These are phyloP conservation scores for Xenopus laevis DNA, from an alignment of 2,113 vertebrate species.

Conservation along the genomic window DNA sequence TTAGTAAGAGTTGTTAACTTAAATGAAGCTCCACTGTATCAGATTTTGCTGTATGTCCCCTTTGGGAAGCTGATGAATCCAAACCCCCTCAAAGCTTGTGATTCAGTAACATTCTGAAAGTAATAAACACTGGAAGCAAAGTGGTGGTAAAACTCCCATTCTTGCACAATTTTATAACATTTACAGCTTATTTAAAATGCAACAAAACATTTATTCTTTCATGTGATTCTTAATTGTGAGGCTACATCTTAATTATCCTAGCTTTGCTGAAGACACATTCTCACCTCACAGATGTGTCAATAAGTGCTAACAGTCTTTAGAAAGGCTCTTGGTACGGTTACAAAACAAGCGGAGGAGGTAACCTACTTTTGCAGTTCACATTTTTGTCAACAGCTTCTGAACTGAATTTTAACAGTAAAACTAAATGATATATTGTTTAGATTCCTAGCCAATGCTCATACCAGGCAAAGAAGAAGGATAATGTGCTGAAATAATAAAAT, in stretches of 20 bases:
- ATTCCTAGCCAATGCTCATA: too few species aligned
- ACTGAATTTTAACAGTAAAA: background rate
- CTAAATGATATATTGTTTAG: background rate
- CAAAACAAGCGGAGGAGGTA: background rate
- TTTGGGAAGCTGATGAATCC: too few species aligned
- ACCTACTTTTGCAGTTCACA: constrained; percentile 3
- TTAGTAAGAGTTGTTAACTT: too few species aligned
- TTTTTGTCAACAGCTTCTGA: background rate
- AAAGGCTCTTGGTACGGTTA: background rate
- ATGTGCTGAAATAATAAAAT: too few species aligned
- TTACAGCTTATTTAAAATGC: background rate
- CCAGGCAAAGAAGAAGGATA: too few species aligned
- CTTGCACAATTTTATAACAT: background rate
- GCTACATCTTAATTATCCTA: constrained; percentile 5
- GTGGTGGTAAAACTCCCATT: background rate
- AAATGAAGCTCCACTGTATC: too few species aligned
- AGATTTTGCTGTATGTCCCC: too few species aligned
- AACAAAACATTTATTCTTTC: background rate
- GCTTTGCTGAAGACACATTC: constrained; percentile 15
- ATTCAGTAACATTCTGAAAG: too few species aligned
- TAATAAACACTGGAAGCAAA: background rate
- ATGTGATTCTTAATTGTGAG: background rate
- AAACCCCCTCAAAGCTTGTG: too few species aligned
- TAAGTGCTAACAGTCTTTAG: constrained; percentile 6
- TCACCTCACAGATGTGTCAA: constrained; percentile 13